A percentile compares a stretch with the other conserved stretches of the same genome.
Conservation (phyloP, 1,140 invertebrate genomes). For the Coenobita brevimanus region DNA sequence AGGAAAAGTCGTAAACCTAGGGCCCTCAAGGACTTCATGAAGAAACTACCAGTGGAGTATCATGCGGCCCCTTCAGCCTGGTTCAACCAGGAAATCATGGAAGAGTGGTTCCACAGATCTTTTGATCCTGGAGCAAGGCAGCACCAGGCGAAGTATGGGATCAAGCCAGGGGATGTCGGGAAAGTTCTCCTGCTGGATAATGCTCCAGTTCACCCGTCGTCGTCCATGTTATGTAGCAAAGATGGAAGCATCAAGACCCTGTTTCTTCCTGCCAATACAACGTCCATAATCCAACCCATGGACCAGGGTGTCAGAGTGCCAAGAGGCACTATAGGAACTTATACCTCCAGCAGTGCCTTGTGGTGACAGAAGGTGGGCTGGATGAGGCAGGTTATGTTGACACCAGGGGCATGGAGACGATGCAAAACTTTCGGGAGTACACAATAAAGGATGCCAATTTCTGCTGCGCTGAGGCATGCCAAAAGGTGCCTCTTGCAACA, state of each 20-base stretch:
- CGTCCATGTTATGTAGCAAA: neutral
- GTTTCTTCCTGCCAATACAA: neutral
- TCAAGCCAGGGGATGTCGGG: neutral
- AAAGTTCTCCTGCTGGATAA: neutral
- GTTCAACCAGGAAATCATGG: neutral
- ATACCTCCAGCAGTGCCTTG: conserved; percentile 5
- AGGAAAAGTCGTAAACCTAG: conserved; percentile 31
- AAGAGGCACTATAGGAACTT: neutral
- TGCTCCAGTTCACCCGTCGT: neutral
- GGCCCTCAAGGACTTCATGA: conserved; percentile 79
- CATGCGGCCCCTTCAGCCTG: neutral
- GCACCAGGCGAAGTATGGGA: neutral
- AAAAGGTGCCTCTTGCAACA: no score
- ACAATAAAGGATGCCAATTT: neutral
- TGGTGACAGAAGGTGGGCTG: neutral
- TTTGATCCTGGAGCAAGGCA: neutral
- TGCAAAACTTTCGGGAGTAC: neutral
- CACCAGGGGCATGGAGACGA: neutral
- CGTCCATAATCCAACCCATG: neutral
- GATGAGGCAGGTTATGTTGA: neutral
- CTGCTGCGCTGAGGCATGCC: neutral
- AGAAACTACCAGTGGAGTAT: neutral
- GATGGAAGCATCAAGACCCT: neutral
- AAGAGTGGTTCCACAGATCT: neutral
- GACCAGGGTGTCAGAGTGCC: neutral